phyloP scores from a whole-genome alignment of 2,113 vertebrate species.

The Lates calcarifer region DNA sequence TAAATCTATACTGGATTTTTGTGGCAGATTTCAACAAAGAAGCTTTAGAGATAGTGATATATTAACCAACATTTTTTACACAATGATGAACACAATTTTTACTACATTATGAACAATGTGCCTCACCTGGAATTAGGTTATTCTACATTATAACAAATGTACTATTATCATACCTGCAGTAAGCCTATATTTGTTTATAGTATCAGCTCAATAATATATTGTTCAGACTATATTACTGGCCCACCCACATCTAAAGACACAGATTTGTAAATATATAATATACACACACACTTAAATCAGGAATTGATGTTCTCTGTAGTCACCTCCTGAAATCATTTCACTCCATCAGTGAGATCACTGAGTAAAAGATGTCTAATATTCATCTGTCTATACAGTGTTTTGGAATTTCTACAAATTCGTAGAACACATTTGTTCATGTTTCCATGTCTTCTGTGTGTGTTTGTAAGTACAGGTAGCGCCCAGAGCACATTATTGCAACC shows the following conservation, averaged over 20 bases:
- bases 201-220: too few species aligned
- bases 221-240: too few species aligned
- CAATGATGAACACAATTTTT: neutral
- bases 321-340: conserved; percentile 4
- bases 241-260: too few species aligned
- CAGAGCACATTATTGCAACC: conserved; percentile 93
- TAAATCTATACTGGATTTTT: neutral
- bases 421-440: neutral
- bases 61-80: neutral
- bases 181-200: too few species aligned
- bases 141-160: neutral
- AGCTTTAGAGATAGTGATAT: neutral
- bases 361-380: neutral
- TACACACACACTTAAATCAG: neutral
- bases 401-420: neutral
- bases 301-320: too few species aligned
- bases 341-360: neutral
- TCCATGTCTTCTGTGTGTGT: conserved; percentile 43
- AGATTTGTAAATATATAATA: too few species aligned
- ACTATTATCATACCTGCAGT: too few species aligned
- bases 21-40: neutral
- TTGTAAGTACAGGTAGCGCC: conserved; percentile 85
- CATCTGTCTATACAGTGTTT: neutral
- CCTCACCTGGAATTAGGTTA: too few species aligned
- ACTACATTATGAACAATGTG: too few species aligned